Base-by-base conservation (phyloP, 2,888 invertebrate species). In the Asteroscopus sphinx region DNA sequence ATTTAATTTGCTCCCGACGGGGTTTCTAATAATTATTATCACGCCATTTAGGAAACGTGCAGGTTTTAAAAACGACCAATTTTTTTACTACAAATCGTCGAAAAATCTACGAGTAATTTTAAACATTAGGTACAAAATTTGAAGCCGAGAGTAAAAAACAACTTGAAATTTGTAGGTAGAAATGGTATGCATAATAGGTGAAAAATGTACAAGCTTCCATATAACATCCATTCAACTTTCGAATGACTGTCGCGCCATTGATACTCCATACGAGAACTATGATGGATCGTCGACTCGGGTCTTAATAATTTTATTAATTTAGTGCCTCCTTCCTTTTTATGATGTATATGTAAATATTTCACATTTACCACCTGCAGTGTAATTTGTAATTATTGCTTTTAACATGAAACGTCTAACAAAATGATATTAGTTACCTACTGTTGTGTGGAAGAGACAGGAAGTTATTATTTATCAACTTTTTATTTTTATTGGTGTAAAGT, bases 321-420 rank as follows among this genome's bases (percentile, higher is more conserved):
- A 49, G 47, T 48, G 40, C 26, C 63, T 47, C 37, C 35, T 64
- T 40, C 26, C 53, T 32, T 44, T 28, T 41, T 49, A 63, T 45
- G 40, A 52, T 35, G 42, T 25, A 17, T 53, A 47, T 52, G 46
- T 53, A 51, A 56, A 66, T 65, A 49, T 49, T 49, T 55, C 12
- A 61, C 25, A 61, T 68, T 63, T 70, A 70, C 66, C 71, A 57
- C 67, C 51, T 48, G 72, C 40, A 26, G 72, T 17, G 52, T 65
- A 37, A 67, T 71, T 71, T 65, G 66, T 52, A 70, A 54, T 66
- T 58, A 66, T 51, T n/a, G 13, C 36, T 35, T 58, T 48, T 44
- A 65, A 47, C 67, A 48, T 55, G 39, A n/a, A 37, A 55, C 16
- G 6, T 54, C 36, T 71, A 52, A 54, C 42, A 42, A 49, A 70